Evolutionary conservation across 2,888 invertebrate genomes (phyloP), one percentile per base, ranked within the genome.

Genomic region (Girardia tigrina): DNA sequence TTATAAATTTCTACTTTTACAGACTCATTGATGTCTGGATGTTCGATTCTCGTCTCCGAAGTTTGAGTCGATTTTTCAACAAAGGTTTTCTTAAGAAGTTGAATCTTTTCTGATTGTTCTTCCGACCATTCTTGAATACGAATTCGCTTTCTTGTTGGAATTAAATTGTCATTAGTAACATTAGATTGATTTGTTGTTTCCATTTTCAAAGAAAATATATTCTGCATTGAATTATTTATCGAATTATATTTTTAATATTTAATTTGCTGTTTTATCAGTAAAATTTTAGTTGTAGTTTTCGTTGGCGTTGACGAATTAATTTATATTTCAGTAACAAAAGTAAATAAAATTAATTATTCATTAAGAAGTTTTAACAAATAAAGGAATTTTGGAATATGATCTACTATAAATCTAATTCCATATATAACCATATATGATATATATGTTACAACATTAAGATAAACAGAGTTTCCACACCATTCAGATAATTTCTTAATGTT

Each of bases 81-180:
- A 56, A 56, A 56, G 4, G 56, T 20, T 16, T 56, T 56, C 23
- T 56, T 56, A 4, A 56, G 4, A n/a, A 12, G n/a, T 20, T 20
- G 56, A 8, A 56, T 56, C n/a, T 56, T 56, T 12, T 56, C 56
- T 2, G 56, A 12, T n/a, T 56, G 56, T 56, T 56, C 56, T 4
- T 56, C 56, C 4, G 56, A 56, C 56, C 56, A 56, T 56, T 56
- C 56, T 56, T 56, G 56, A 8, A 56, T 56, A 20, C 56, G 4
- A 56, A 56, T 56, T 2, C 56, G 56, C n/a, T 56, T 56, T 56
- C 56, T 56, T 8, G 56, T 56, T 8, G 56, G 56, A 56, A 56
- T 56, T 23, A 56, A 56, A 56, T 56, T 56, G 56, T 56, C 56
- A 56, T 56, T 56, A n/a, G 56, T 56, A 56, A 56, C 56, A 16